A percentile compares a stretch with the other conserved stretches of the same genome.
phyloP scores from a whole-genome alignment of 2,888 invertebrate species.

The Polyommatus iphigenia region DNA sequence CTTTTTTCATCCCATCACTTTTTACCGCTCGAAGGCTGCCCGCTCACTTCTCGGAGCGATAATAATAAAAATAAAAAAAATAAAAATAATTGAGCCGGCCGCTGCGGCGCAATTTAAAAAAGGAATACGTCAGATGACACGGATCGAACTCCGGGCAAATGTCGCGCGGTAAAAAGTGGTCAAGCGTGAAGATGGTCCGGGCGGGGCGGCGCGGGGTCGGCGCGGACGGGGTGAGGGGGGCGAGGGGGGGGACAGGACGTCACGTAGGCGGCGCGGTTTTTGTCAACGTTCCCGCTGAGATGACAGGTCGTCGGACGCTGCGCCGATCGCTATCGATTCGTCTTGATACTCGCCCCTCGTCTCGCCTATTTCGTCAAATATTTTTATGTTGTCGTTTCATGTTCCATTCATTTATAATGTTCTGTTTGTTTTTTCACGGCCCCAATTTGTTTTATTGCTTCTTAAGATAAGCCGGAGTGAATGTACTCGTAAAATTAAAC shows the following conservation, averaged over 20 bases:
- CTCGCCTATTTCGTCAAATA: slow-evolving; percentile 39
- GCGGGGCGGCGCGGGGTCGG: slow-evolving; percentile 47
- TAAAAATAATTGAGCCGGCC: slow-evolving; percentile 71
- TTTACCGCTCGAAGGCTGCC: slow-evolving; percentile 71
- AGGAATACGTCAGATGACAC: slow-evolving; percentile 80
- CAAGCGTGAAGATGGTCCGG: slow-evolving; percentile 56
- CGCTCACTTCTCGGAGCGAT: slow-evolving; percentile 63
- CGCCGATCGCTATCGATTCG: slow-evolving; percentile 51
- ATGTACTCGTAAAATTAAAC: slow-evolving; percentile 11
- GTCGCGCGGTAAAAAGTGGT: slow-evolving; percentile 80
- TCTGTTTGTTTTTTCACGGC: slow-evolving; percentile 17
- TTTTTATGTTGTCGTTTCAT: slow-evolving; percentile 33
- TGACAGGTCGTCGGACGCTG: slow-evolving; percentile 78
- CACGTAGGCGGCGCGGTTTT: slow-evolving; percentile 79
- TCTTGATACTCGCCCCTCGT: slow-evolving; percentile 62
- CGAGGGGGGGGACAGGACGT: slow-evolving; percentile 64
- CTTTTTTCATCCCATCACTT: slow-evolving; percentile 75
- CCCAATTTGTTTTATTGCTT: slow-evolving; percentile 15
- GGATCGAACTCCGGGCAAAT: slow-evolving; percentile 81
- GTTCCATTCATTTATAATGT: slow-evolving; percentile 26
- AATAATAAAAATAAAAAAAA: slow-evolving; percentile 76
- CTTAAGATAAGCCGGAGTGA: background rate
- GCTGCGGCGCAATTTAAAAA: slow-evolving; percentile 73
- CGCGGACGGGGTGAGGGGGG: slow-evolving; percentile 39
- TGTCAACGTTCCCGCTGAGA: slow-evolving; percentile 80